Conservation (phyloP, 2,888 invertebrate genomes). For the Stenchaetothrips biformis region DNA sequence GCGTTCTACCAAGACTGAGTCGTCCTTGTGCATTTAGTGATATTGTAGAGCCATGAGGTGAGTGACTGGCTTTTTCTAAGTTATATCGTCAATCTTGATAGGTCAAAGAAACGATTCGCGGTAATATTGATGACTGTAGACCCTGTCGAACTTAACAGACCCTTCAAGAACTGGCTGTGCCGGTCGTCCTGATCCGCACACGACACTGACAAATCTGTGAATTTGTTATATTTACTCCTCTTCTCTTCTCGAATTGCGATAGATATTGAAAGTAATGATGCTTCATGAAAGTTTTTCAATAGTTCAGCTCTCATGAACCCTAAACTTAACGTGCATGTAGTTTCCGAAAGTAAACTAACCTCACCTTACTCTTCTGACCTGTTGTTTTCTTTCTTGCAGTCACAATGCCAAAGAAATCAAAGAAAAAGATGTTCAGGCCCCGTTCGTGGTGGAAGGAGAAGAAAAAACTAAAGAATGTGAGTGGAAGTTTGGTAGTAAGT, state of each 20-base stretch:
- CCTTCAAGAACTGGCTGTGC: background rate
- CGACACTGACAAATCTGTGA: background rate
- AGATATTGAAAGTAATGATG: background rate
- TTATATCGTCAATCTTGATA: background rate
- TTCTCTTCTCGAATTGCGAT: background rate
- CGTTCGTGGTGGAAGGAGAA: too few relatives aligned
- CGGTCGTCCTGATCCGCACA: background rate
- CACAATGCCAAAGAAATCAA: too few relatives aligned
- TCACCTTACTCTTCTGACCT: too few relatives aligned
- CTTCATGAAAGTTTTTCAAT: too few relatives aligned
- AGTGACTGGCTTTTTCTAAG: background rate
- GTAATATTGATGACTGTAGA: background rate
- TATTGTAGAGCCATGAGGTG: background rate
- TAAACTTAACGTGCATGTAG: too few relatives aligned
- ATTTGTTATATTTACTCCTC: background rate
- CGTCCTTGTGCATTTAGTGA: background rate
- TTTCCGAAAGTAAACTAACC: too few relatives aligned
- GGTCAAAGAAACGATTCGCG: background rate
- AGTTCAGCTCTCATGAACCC: too few relatives aligned
- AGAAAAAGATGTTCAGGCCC: too few relatives aligned
- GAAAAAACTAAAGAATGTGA: too few relatives aligned
- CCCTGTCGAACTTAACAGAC: background rate
- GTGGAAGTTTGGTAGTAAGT: too few relatives aligned
- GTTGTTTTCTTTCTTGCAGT: too few relatives aligned
- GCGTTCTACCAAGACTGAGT: background rate